Conservation (phyloP, 1,140 invertebrate genomes). For the Magallana ariakensis region DNA sequence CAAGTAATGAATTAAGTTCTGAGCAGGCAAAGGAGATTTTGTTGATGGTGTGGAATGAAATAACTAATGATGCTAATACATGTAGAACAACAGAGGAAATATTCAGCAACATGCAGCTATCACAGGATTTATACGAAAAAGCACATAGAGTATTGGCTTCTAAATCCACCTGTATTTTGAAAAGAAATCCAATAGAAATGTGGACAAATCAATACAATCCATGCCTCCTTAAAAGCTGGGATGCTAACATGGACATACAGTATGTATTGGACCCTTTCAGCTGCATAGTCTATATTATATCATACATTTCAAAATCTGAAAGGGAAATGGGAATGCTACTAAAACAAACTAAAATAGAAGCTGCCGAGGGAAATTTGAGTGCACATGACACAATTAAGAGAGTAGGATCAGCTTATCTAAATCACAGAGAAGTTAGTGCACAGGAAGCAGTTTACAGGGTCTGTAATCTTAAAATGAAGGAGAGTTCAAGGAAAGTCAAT, state of each 20-base stretch:
- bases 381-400: conserved; percentile 44
- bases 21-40: conserved; percentile 36
- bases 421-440: no score
- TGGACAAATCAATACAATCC: conserved; percentile 52
- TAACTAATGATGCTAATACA: not conserved
- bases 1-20: not conserved
- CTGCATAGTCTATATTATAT: conserved; percentile 56
- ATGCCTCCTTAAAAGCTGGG: conserved; percentile 43
- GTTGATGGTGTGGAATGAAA: conserved; percentile 25
- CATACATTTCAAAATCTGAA: conserved; percentile 57
- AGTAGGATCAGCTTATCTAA: no score
- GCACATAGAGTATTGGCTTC: conserved; percentile 29
- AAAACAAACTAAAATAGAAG: conserved; percentile 51
- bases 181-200: conserved; percentile 41
- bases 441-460: conserved; percentile 48
- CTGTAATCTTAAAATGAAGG: conserved; percentile 50
- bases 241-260: conserved; percentile 60
- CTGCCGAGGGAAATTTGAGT: conserved; percentile 49
- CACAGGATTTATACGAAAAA: conserved; percentile 40
- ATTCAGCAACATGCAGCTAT: conserved; percentile 7
- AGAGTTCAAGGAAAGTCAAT: conserved; percentile 51
- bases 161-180: conserved; percentile 45
- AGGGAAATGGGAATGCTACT: conserved; percentile 51
- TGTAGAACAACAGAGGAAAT: not conserved
- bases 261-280: conserved; percentile 49